These are phyloP conservation scores for Hyppa rectilinea DNA, from an alignment of 2,888 invertebrate genomes.

Conservation along the genomic window DNA sequence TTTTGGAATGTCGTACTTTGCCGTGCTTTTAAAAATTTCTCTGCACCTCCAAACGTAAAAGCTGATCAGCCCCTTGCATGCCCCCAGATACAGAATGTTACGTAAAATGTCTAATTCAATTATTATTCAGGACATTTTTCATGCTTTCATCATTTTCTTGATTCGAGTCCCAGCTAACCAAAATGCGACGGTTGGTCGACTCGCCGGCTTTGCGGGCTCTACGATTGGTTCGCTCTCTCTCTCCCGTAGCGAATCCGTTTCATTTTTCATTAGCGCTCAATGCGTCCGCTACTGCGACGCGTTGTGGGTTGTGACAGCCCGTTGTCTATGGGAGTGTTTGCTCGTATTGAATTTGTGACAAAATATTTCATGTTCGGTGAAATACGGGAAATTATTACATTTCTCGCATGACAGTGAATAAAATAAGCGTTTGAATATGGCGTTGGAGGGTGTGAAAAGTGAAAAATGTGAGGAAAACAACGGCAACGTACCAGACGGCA, in stretches of 20 bases:
- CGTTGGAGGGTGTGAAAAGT: constrained; percentile 90
- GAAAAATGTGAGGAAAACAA: constrained; percentile 90
- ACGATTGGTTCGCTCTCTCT: constrained; percentile 72
- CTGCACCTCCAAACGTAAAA: background rate
- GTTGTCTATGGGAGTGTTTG: constrained; percentile 87
- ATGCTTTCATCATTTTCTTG: constrained; percentile 5
- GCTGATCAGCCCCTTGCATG: background rate
- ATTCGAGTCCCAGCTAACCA: constrained; percentile 25
- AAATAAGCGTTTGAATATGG: constrained; percentile 86
- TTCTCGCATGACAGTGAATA: constrained; percentile 89
- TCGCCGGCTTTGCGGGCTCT: constrained; percentile 47
- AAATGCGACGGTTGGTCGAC: constrained; percentile 59
- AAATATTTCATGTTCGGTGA: constrained; percentile 82
- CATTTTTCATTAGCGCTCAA: constrained; percentile 87
- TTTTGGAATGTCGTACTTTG: too few species aligned
- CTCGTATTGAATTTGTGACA: constrained; percentile 84
- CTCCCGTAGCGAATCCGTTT: constrained; percentile 68
- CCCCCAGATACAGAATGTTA: too few species aligned
- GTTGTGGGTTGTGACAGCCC: constrained; percentile 75
- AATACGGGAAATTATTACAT: constrained; percentile 75
- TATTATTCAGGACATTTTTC: background rate
- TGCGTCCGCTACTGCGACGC: constrained; percentile 81
- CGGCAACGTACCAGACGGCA: constrained; percentile 88
- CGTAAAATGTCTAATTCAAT: background rate
- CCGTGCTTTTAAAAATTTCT: background rate